These are phyloP conservation scores for Cossypha heuglini DNA, from an alignment of 2,797 vertebrate genomes.

Conservation along the genomic window DNA sequence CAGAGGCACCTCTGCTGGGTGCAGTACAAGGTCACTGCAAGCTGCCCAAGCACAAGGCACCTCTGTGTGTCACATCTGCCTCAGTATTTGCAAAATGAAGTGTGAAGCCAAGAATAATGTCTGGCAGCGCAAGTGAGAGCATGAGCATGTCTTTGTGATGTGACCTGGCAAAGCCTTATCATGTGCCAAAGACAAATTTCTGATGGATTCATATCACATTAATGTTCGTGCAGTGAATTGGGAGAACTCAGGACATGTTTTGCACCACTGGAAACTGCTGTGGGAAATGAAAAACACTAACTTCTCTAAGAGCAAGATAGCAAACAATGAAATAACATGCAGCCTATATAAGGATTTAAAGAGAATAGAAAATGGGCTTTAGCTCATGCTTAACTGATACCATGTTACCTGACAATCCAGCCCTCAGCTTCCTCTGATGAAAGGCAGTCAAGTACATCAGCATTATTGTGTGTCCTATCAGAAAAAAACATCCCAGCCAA, in stretches of 20 bases:
- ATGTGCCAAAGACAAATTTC: neutral
- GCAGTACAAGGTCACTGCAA: neutral
- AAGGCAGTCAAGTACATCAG: neutral
- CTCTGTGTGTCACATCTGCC: neutral
- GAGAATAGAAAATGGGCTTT: neutral
- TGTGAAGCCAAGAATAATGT: neutral
- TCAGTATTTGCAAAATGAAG: neutral
- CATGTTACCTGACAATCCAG: neutral
- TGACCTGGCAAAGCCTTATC: neutral
- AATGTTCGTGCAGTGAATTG: neutral
- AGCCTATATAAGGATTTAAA: neutral
- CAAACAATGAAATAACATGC: neutral
- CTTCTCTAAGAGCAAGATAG: neutral
- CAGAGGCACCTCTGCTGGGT: neutral
- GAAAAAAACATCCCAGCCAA: neutral
- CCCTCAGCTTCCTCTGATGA: neutral
- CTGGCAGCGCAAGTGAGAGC: neutral
- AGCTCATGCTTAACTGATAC: neutral
- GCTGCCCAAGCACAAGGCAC: neutral
- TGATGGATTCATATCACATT: neutral
- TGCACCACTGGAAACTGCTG: neutral
- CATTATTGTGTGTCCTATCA: neutral
- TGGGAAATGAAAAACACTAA: neutral
- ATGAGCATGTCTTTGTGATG: fast-evolving
- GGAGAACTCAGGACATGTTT: neutral